These are phyloP conservation scores for Tachina grossa DNA, from an alignment of 2,888 invertebrate genomes.

Conservation along the genomic window DNA sequence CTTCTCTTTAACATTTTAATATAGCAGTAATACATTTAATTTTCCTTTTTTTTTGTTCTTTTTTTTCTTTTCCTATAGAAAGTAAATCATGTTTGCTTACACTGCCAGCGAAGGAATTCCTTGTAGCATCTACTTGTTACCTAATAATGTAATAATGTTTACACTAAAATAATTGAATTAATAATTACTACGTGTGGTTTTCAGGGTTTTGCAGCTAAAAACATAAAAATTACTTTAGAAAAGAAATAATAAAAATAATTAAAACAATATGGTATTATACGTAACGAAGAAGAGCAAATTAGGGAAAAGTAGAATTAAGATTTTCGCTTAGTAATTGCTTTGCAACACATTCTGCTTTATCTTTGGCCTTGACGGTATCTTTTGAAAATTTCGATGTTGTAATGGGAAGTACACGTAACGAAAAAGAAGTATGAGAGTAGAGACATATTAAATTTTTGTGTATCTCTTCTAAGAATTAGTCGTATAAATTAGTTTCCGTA, in stretches of 20 bases:
- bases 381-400: conserved; percentile 19
- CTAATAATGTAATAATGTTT: conserved; percentile 75
- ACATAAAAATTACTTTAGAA: conserved; percentile 62
- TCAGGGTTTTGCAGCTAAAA: conserved; percentile 80
- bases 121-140: not conserved
- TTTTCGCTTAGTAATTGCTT: conserved; percentile 61
- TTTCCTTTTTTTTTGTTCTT: not conserved
- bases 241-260: conserved; percentile 53
- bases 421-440: not conserved
- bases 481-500: no score
- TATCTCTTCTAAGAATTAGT: no score
- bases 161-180: conserved; percentile 81
- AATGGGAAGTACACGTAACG: conserved; percentile 42
- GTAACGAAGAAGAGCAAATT: conserved; percentile 8
- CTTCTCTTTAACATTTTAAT: conserved; percentile 29
- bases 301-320: conserved; percentile 33
- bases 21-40: not conserved
- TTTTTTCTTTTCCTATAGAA: not conserved
- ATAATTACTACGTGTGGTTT: conserved; percentile 82
- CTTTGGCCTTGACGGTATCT: conserved; percentile 42
- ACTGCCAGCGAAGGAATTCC: conserved; percentile 21
- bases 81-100: conserved; percentile 40
- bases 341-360: conserved; percentile 48
- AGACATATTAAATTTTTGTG: not conserved
- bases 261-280: conserved; percentile 42